Evolutionary conservation across 2,113 vertebrate genomes (phyloP), one percentile per base, ranked within the genome.

Genomic region (Nycticorax nycticorax): DNA sequence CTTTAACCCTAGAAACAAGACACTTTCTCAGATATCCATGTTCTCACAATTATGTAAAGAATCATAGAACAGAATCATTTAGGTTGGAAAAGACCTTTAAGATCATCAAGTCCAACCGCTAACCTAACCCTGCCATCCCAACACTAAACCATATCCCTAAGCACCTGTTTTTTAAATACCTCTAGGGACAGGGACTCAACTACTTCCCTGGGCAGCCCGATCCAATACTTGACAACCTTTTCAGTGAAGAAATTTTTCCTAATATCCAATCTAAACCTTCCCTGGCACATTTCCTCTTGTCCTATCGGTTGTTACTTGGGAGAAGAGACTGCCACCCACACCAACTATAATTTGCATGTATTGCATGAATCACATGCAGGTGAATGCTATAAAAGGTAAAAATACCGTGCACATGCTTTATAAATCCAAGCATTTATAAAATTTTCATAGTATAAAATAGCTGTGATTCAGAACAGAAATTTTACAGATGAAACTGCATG

Each of bases 1-100:
- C 92, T 97, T 95, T 91, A 96, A 89, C 45, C 78, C 93, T 96
- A 74, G 75, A 91, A 96, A 96, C 45, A 81, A 78, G 80, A 66
- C 15, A 53, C 26, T 77, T 75, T 75, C 77, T 91, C 94, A 79
- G 33, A 72, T 41, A 72, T 60, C 72, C 69, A 33, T 48, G 37
- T 85, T 94, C 43, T 73, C 52, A 62, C 55, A 89, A 48, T 55
- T 91, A 60, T 43, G 32, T 60, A 52, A 93, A 75, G 35, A 59
- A n/a, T n/a, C 33, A 59, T 24, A 59, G 33, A 45, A 45, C 19
- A 35, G 41, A 43, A 24, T 24, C 6, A 2, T 59, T 15, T 35
- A 35, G 33, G 33, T 59, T 59, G 21, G 21, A 35, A 35, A 35
- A 59, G 57, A 59, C 57, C 57, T 21, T 33, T 33, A 57, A 21